Evolutionary conservation across 2,113 vertebrate species (phyloP).

Genomic region (Solenodon paradoxus): DNA sequence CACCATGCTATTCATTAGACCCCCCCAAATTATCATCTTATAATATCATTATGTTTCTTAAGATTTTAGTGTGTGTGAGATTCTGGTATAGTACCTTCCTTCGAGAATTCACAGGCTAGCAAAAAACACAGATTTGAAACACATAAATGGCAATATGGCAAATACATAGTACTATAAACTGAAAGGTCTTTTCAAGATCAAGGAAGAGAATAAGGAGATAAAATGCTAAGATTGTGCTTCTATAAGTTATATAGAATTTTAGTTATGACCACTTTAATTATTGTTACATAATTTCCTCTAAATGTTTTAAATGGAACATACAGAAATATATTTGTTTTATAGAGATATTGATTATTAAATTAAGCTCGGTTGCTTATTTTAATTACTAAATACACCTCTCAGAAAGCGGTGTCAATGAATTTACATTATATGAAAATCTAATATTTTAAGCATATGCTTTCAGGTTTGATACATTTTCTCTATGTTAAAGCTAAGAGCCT

Average conservation of each 20-base stretch:
- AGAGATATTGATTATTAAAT: background rate
- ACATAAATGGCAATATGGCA: background rate
- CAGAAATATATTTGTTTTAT: background rate
- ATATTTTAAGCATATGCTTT: constrained; percentile 22
- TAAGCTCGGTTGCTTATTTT: background rate
- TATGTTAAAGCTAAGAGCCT: constrained; percentile 8
- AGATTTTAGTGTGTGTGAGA: background rate
- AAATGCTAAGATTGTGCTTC: background rate
- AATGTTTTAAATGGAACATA: background rate
- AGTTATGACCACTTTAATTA: background rate
- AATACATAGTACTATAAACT: background rate
- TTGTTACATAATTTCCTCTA: background rate
- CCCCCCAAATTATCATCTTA: background rate
- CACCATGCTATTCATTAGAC: background rate
- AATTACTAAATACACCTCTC: background rate
- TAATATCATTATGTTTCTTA: background rate
- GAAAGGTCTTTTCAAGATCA: background rate
- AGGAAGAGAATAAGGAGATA: background rate
- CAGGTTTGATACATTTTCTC: constrained; percentile 45
- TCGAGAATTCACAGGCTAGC: background rate
- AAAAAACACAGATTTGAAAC: background rate
- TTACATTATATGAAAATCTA: background rate
- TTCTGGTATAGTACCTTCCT: background rate
- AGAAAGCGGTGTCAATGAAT: background rate
- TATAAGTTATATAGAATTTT: background rate